Evolutionary conservation across 2,797 vertebrate species (phyloP), one percentile per base, ranked within the genome.

Genomic region (Eulemur coronatus): DNA sequence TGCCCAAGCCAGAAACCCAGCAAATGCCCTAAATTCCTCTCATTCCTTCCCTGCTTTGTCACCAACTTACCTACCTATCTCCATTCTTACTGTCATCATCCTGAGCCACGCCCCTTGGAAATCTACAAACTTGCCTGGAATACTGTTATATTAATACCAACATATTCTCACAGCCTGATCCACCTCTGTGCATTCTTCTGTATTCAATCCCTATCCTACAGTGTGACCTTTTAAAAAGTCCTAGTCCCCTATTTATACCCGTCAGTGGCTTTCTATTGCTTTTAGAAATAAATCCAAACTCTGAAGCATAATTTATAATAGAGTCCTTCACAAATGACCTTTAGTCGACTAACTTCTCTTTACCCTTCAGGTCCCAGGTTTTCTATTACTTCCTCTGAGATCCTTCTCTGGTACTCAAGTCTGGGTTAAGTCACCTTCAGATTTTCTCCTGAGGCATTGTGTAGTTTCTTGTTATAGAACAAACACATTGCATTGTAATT

Each of bases 241-340:
- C 18, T 33, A 48, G 28, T 20, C 14, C 17, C 55, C 48, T 81
- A 59, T 61, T 87, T 95, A 63, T 70, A 76, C 24, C 24, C 24
- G 76, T 75, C 78, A 78, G 0, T 85, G 59, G n/a, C 57, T 95
- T 93, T 76, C 52, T 91, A 1, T 70, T 93, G 41, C n/a, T 48
- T 89, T 91, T 41, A 65, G 30, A 80, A 91, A 91, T 88, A 85
- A 72, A 89, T 88, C 7, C n/a, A 55, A 78, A 85, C 14, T 7
- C 78, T 48, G n/a, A 59, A 69, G 48, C 35, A 33, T 91, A 82
- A 89, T 82, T 89, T 86, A 89, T 69, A 80, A 86, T 69, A 75
- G 50, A 93, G 67, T 73, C 8, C 55, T 55, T 97, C 63, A 91
- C 69, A 72, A 81, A 69, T 46, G 48, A 24, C 43, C 26, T 67